Evolutionary conservation across 2,113 vertebrate genomes (phyloP), one percentile per base, ranked within the genome.

Genomic region (Eolophus roseicapilla): DNA sequence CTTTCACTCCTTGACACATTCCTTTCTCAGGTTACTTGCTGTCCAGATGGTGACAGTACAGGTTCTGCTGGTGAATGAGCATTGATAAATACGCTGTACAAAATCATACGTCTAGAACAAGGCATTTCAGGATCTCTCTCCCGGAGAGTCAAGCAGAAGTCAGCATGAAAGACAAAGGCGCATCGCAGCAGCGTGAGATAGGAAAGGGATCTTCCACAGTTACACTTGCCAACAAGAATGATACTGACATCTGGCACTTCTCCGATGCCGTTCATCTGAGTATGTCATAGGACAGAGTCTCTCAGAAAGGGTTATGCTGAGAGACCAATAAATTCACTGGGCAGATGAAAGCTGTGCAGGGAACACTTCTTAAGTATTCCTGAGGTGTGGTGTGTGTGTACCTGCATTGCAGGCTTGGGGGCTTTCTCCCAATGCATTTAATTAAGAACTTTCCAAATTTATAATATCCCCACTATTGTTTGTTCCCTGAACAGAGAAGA

Each of bases 101-200:
- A 64, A 82, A 43, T 14, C 0, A 0, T 47, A 33, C 43, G 52
- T 79, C 75, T 88, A 93, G 21, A 85, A 53, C 49, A 57, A 69
- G 63, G 37, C 49, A 77, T 90, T 94, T 93, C 78, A 86, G 41
- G 63, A 70, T 59, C 87, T 77, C 41, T 57, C 49, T 80, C 11
- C 84, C 83, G 55, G 70, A 96, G 67, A 86, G n/a, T 18, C n/a
- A 63, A 50, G 46, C 55, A 94, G 88, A 44, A 95, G 33, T 43
- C 79, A 81, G 71, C 63, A 68, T 77, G 80, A 88, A 92, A 95
- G 86, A 57, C 52, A 76, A 80, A 76, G 57, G 52, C 12, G 0
- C 7, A 19, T 43, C 0, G 0, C 1, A 0, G 65, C 57, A 76
- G 78, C 24, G 10, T 28, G 74, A 92, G 46, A 75, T 0, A 20